phyloP scores from a whole-genome alignment of 2,113 vertebrate species.

The Trematomus loennbergii region DNA sequence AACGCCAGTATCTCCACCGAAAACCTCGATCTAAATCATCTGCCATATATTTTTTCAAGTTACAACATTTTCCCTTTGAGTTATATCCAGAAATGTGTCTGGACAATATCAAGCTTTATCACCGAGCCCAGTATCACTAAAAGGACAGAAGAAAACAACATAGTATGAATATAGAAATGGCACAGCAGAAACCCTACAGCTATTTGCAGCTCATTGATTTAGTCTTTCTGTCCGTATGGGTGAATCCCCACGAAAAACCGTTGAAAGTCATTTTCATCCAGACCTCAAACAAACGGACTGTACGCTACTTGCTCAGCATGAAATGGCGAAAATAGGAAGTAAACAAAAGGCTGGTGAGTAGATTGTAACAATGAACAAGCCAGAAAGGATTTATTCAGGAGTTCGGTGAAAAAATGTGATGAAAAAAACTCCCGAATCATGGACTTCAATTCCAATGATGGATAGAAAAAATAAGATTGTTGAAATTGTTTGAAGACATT shows the following conservation, averaged over 20 bases:
- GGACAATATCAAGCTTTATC: background rate
- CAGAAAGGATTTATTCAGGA: no score
- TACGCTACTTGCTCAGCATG: slow-evolving; percentile 13
- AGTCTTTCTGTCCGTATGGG: no score
- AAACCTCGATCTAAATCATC: slow-evolving; percentile 1
- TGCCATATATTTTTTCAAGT: background rate
- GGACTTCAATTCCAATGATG: background rate
- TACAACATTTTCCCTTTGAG: slow-evolving; percentile 8
- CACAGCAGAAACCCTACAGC: background rate
- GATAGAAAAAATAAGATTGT: background rate
- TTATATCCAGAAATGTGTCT: background rate
- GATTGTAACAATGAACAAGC: background rate
- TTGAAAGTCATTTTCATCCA: no score
- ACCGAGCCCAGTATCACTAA: slow-evolving; percentile 2
- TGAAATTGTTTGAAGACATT: background rate
- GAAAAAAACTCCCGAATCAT: background rate
- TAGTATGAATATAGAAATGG: background rate
- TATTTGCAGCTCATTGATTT: slow-evolving; percentile 14
- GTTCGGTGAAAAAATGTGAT: background rate
- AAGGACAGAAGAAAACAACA: background rate
- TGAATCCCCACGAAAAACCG: no score
- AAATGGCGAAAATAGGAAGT: slow-evolving; percentile 1
- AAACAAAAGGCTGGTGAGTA: slow-evolving; percentile 10
- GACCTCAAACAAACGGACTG: no score
- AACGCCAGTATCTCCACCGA: background rate